A percentile compares a stretch with the other conserved stretches of the same genome.
These are phyloP conservation scores for Limnothrissa miodon DNA, from an alignment of 2,113 vertebrate genomes.

Conservation along the genomic window DNA sequence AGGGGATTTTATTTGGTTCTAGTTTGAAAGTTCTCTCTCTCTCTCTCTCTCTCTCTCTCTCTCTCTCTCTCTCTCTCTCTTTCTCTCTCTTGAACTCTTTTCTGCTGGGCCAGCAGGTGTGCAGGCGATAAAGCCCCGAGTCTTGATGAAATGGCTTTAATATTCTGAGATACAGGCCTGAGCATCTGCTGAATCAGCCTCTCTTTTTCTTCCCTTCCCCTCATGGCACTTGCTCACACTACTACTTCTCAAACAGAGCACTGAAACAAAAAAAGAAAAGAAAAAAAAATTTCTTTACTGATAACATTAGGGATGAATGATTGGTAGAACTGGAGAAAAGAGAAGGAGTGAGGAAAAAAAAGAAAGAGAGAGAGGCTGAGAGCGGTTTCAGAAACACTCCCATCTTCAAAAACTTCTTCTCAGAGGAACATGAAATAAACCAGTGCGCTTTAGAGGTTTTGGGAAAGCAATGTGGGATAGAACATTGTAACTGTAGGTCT, in stretches of 20 bases:
- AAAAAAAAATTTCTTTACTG: constrained; percentile 13
- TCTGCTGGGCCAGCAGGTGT: constrained; percentile 2
- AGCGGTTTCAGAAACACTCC: neutral
- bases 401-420: neutral
- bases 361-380: too few relatives aligned
- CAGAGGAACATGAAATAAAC: neutral
- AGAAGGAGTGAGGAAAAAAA: too few relatives aligned
- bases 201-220: neutral
- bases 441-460: too few relatives aligned
- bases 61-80: too few relatives aligned
- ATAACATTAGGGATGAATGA: constrained; percentile 16
- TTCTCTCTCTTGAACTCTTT: neutral
- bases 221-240: neutral
- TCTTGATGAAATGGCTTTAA: constrained; percentile 17
- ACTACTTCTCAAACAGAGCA: constrained; percentile 32
- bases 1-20: neutral
- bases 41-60: too few relatives aligned
- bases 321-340: neutral
- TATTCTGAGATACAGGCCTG: constrained; percentile 18
- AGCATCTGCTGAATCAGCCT: constrained; percentile 27
- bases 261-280: constrained; percentile 27
- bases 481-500: neutral
- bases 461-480: too few relatives aligned
- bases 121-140: neutral
- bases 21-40: constrained; percentile 18